Evolutionary conservation across 1,140 invertebrate species (phyloP).

Genomic region (Ephestia elutella): DNA sequence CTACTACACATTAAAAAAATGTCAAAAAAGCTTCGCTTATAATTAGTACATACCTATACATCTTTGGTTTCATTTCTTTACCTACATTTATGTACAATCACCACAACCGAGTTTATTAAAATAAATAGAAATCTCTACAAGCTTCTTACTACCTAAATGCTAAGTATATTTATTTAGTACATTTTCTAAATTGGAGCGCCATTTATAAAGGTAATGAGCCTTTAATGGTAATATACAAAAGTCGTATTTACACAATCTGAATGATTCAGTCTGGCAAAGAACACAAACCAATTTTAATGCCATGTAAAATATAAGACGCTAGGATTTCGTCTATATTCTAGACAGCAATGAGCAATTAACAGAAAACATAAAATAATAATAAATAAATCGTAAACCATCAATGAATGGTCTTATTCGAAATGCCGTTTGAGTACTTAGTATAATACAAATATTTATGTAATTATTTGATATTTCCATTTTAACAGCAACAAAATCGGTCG

Average conservation of each 20-base stretch:
- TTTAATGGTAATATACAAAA: background rate
- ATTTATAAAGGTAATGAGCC: conserved; percentile 8
- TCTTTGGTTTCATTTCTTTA: conserved; percentile 25
- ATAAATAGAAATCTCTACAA: conserved; percentile 38
- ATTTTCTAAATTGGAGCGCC: conserved; percentile 11
- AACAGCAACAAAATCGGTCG: no score
- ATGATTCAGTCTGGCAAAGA: background rate
- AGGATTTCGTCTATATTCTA: no score
- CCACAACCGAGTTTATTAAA: conserved; percentile 50
- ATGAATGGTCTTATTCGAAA: no score
- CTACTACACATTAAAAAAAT: conserved; percentile 35
- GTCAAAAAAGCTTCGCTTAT: conserved; percentile 45
- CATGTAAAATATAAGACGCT: no score
- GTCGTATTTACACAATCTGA: background rate
- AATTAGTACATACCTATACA: conserved; percentile 13
- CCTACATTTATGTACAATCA: conserved; percentile 51
- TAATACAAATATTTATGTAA: no score
- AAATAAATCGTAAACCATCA: no score
- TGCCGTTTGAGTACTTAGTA: no score
- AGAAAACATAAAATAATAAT: no score
- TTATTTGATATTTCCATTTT: no score
- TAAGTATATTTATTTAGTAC: background rate
- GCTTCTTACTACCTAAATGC: conserved; percentile 12
- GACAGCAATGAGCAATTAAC: no score
- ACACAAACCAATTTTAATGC: background rate